A percentile compares a stretch with the other conserved stretches of the same genome.
phyloP scores from a whole-genome alignment of 2,888 invertebrate species.

The Ferdinandea cuprea region DNA sequence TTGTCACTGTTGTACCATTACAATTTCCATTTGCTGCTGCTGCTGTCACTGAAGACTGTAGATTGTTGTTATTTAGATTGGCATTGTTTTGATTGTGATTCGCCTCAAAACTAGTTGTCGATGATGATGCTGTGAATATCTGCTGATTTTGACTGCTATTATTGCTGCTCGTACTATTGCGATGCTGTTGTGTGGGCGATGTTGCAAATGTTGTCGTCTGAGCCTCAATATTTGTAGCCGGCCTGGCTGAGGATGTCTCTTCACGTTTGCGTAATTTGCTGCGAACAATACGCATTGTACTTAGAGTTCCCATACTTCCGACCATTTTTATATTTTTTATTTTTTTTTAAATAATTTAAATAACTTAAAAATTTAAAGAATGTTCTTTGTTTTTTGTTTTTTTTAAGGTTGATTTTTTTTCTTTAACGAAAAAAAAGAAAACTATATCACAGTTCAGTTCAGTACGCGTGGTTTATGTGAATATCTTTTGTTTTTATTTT shows the following conservation, averaged over 20 bases:
- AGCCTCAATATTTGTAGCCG: slow-evolving; percentile 85
- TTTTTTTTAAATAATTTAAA: slow-evolving; percentile 60
- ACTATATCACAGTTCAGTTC: slow-evolving; percentile 77
- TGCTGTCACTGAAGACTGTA: slow-evolving; percentile 58
- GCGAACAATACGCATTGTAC: slow-evolving; percentile 95
- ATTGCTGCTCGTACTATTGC: slow-evolving; percentile 76
- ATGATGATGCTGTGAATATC: slow-evolving; percentile 71
- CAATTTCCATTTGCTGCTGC: slow-evolving; percentile 66
- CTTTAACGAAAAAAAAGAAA: slow-evolving; percentile 64
- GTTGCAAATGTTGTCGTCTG: slow-evolving; percentile 83
- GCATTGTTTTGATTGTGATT: slow-evolving; percentile 70
- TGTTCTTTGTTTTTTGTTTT: slow-evolving; percentile 47
- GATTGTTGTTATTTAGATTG: slow-evolving; percentile 67
- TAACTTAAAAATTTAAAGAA: slow-evolving; percentile 56
- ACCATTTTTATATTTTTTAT: slow-evolving; percentile 85
- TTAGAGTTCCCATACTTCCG: slow-evolving; percentile 93
- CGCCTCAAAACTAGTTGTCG: slow-evolving; percentile 71
- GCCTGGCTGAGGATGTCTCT: slow-evolving; percentile 89
- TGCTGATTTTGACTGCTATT: slow-evolving; percentile 75
- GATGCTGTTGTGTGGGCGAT: slow-evolving; percentile 76
- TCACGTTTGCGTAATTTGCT: slow-evolving; percentile 94
- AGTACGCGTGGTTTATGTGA: slow-evolving; percentile 67
- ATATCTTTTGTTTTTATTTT: slow-evolving; percentile 59
- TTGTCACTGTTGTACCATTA: slow-evolving; percentile 76
- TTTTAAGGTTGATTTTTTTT: slow-evolving; percentile 54